Conservation (phyloP, 1,140 invertebrate genomes). For the Sycophaga agraensis region DNA sequence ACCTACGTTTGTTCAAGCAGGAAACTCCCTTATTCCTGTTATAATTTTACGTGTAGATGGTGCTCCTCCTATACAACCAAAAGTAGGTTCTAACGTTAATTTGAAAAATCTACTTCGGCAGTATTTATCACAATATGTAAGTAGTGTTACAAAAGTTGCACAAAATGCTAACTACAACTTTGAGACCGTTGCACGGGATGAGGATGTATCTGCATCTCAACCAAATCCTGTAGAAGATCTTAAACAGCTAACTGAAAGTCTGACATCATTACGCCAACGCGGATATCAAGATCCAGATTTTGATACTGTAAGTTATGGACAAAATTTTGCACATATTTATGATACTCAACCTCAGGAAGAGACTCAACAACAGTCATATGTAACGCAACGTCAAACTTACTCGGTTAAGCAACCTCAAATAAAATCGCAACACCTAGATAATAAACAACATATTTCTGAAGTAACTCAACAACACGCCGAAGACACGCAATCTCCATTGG, state of each 20-base stretch:
- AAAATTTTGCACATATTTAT: neutral
- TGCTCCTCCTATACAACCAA: conserved; percentile 39
- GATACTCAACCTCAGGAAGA: no score
- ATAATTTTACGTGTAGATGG: conserved; percentile 54
- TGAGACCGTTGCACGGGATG: conserved; percentile 24
- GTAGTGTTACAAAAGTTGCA: conserved; percentile 39
- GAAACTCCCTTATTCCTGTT: conserved; percentile 52
- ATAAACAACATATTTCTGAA: no score
- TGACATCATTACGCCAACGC: conserved; percentile 27
- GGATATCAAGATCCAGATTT: conserved; percentile 11
- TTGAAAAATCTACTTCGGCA: conserved; percentile 51
- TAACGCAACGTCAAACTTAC: no score
- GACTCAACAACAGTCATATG: no score
- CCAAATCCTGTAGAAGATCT: conserved; percentile 41
- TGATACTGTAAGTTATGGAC: neutral
- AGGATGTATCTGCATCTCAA: neutral
- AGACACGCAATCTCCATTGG: no score
- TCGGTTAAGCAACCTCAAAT: no score
- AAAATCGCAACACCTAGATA: no score
- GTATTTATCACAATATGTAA: conserved; percentile 50
- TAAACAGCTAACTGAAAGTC: conserved; percentile 40
- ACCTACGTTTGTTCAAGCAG: conserved; percentile 54
- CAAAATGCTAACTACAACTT: conserved; percentile 41
- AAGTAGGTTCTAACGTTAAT: conserved; percentile 43
- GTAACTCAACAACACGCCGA: no score